Evolutionary conservation across 2,113 vertebrate genomes (phyloP), one percentile per base, ranked within the genome.

Genomic region (Leptobrachium ailaonicum): DNA sequence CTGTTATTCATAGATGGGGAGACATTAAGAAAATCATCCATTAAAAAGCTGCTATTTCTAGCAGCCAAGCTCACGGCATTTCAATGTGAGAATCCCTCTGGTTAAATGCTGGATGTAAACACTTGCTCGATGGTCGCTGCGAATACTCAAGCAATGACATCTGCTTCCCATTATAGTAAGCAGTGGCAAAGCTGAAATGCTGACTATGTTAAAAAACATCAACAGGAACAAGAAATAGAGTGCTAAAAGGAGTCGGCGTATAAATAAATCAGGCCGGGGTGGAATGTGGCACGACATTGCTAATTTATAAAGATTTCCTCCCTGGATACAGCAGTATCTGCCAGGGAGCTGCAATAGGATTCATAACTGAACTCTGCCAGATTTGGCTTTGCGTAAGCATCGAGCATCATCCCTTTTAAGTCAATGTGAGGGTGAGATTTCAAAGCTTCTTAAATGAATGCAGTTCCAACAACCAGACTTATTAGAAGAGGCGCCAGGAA

Each of bases 181-280:
- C 83, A 73, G 86, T 87, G 85, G 88, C 86, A 89, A 89, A 84
- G 13, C 20, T 50, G 45, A 66, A 73, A 79, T 73, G 70, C 77
- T 79, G 76, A 79, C 56, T 72, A 79, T 79, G 77, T 66, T 85
- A 88, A 88, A 85, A 84, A 85, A 84, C 77, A 76, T 83, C 85
- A 83, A 83, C 87, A 86, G 88, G 79, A 83, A 83, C 85, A 90
- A 92, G 89, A 82, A 86, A 82, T 85, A 85, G 82, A 73, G 75
- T 8, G 58, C 70, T 83, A 85, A 82, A 50, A 85, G 76, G 76
- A 82, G 75, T 80, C 82, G 82, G 88, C 88, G 85, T 88, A 91
- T 83, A 91, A 88, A 84, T 73, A 85, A 85, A 81, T 81, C 83
- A 85, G 82, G 70, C 82, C 80, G 73, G 76, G 87, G 82, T 86